Percentiles rank a stretch among this genome's conserved stretches.
Conservation (phyloP, 1,140 invertebrate genomes). For the Drosophila parabipectinata region DNA sequence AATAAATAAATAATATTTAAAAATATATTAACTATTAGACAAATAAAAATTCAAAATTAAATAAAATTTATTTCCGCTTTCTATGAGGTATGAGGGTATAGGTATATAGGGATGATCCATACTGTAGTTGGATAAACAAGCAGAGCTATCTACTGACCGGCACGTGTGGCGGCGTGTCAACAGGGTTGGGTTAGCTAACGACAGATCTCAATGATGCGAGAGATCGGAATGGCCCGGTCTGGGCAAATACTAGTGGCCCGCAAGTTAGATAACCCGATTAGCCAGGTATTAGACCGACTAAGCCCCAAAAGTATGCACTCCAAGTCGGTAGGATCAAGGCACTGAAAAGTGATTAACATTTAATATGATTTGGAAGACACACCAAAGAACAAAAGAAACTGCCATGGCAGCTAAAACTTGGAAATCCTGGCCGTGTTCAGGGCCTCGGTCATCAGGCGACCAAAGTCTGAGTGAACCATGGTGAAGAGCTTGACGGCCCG, state of each 20-base stretch:
- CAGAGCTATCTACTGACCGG: neutral
- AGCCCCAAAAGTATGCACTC: slow-evolving; percentile 26
- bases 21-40: too few species aligned
- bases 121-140: slow-evolving; percentile 11
- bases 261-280: slow-evolving; percentile 23
- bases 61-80: too few species aligned
- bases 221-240: slow-evolving; percentile 11
- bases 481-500: slow-evolving; percentile 90
- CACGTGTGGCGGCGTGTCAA: slow-evolving; percentile 57
- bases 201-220: slow-evolving; percentile 13
- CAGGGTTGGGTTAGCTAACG: slow-evolving; percentile 25
- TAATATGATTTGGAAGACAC: neutral
- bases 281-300: neutral
- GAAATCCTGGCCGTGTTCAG: slow-evolving; percentile 86
- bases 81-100: neutral
- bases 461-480: slow-evolving; percentile 88
- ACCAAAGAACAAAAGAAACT: too few species aligned
- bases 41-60: too few species aligned
- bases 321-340: neutral
- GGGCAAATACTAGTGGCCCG: slow-evolving; percentile 5
- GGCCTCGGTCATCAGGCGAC: slow-evolving; percentile 87
- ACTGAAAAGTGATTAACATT: neutral
- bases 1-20: neutral
- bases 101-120: neutral
- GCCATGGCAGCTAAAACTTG: slow-evolving; percentile 84